A percentile compares a stretch with the other conserved stretches of the same genome.
Conservation (phyloP, 2,113 vertebrate species). For the Machaerirhynchus nigripectus region DNA sequence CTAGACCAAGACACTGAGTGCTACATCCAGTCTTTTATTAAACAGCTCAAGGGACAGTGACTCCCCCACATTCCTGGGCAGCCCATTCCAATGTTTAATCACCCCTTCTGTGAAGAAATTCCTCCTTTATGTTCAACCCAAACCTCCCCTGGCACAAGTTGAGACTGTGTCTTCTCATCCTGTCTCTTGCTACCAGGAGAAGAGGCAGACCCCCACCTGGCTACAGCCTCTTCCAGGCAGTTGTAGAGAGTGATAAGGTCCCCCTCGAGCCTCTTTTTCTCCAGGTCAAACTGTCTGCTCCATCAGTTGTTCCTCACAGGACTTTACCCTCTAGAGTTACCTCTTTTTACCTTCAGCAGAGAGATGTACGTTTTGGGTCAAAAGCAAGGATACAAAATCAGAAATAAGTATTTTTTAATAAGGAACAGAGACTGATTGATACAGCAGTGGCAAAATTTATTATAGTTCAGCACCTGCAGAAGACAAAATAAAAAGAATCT, state of each 20-base stretch:
- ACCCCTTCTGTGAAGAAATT: background rate
- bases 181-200: too few relatives aligned
- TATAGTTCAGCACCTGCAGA: constrained; percentile 63
- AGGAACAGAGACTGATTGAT: background rate
- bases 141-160: background rate
- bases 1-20: background rate
- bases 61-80: background rate
- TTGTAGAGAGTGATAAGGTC: background rate
- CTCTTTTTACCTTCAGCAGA: background rate
- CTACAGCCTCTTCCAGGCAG: background rate
- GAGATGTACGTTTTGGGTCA: background rate
- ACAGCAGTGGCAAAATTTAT: background rate
- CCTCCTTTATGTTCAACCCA: background rate
- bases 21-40: background rate
- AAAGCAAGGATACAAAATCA: background rate
- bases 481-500: constrained; percentile 74
- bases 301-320: background rate
- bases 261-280: background rate
- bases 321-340: background rate
- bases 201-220: background rate
- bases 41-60: background rate
- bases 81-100: background rate
- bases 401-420: background rate
- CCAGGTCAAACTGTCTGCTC: background rate
- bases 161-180: background rate